Base-by-base conservation (phyloP, 2,113 vertebrate species). In the Australoheros scitulus region DNA sequence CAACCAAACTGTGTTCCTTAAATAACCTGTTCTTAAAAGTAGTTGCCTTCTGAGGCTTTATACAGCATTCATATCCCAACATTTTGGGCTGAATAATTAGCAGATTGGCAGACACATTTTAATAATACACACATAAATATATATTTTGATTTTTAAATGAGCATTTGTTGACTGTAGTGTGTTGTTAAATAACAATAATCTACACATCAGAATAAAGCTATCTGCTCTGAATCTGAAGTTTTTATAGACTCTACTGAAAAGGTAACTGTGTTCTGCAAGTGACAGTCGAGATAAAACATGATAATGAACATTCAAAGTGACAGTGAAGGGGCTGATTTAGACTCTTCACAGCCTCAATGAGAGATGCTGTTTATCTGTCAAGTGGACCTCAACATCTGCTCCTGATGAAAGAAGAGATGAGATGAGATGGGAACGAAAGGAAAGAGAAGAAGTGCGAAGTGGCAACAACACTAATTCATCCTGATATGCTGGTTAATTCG, bases 311-410 rank as follows among this genome's bases (percentile, higher is more conserved):
- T 87, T 80, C 77, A 83, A 86, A 91, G 84, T 81, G 89, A 82
- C 92, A 86, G 80, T 86, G 68, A 90, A 90, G 87, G 75, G 58
- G 83, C 83, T 87, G 83, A 81, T 91, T 83, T 84, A 84, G 85
- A 80, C 87, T 88, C 85, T 89, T 82, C 84, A 84, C 83, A 87
- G 80, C 55, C 80, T 76, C 43, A 6, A 80, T 80, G 79, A 87
- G 88, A 87, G 80, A 87, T 76, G 72, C 79, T 85, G 75, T 88
- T 91, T 89, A 91, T 89, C 90, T 84, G 90, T 88, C 85, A 89
- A 92, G 87, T 91, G 89, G 89, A 93, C 90, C 88, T 91, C 81
- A 89, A 84, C 91, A 90, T 93, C 90, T 94, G 93, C 83, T 92
- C 79, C 75, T 58, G 90, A 90, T 91, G 86, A 91, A 91, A 90